Evolutionary conservation across 2,113 vertebrate species (phyloP).

Genomic region (Amblyornis subalaris): DNA sequence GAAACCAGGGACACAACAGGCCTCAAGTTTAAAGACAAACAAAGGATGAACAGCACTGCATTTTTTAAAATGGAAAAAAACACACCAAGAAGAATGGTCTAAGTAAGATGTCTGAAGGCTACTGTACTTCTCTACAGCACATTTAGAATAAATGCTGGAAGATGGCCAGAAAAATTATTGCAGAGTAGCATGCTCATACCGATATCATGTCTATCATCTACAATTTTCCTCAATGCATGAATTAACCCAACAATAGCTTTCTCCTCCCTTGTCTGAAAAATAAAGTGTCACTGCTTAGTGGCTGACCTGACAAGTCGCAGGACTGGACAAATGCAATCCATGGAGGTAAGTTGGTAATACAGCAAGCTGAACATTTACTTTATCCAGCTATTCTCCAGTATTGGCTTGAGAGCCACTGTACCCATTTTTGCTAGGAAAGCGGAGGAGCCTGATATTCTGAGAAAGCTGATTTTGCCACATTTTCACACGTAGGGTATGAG

Average conservation of each 20-base stretch:
- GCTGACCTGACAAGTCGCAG: not conserved
- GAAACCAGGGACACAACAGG: not conserved
- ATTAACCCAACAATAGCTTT: slow-evolving; percentile 13
- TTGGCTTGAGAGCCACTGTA: not conserved
- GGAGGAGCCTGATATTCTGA: not conserved
- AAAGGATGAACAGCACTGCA: not conserved
- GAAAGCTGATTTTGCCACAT: not conserved
- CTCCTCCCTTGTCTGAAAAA: not conserved
- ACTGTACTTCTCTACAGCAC: not conserved
- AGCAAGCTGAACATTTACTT: not conserved
- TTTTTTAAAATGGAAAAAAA: not conserved
- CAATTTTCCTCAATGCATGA: not conserved
- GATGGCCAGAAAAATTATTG: not conserved
- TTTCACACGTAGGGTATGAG: not conserved
- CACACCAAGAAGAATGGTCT: not conserved
- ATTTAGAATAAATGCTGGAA: not conserved
- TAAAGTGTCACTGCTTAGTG: not conserved
- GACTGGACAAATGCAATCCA: not conserved
- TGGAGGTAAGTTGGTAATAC: not conserved
- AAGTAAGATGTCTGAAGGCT: not conserved
- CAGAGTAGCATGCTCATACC: not conserved
- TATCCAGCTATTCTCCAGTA: not conserved
- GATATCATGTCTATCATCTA: not conserved
- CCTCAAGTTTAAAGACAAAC: not conserved
- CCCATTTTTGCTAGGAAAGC: not conserved